Evolutionary conservation across 2,113 vertebrate genomes (phyloP).

Genomic region (Periophthalmus modestus): DNA sequence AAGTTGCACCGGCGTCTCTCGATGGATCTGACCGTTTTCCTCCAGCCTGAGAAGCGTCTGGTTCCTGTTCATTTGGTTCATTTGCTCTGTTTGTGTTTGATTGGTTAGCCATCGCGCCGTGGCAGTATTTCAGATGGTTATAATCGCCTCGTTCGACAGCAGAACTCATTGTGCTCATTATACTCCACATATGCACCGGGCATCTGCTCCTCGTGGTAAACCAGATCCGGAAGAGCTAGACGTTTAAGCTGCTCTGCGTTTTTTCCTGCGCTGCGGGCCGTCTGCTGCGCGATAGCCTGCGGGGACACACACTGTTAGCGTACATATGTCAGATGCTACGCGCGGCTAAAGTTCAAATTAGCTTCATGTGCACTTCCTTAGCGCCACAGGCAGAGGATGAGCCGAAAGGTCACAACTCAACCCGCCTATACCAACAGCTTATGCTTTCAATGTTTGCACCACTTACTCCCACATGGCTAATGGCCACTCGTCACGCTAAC

Average conservation of each 20-base stretch:
- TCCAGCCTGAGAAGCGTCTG: not conserved
- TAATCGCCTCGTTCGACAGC: not conserved
- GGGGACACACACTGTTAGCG: constrained; percentile 37
- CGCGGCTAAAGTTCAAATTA: constrained; percentile 48
- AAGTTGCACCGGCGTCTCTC: not conserved
- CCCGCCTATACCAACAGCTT: constrained; percentile 2
- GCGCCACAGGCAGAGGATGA: constrained; percentile 28
- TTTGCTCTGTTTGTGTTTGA: constrained; percentile 1
- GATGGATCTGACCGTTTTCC: not conserved
- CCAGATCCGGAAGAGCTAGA: constrained; percentile 11
- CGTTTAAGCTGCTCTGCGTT: not conserved
- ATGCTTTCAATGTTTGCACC: constrained; percentile 14
- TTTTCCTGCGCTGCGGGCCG: not conserved
- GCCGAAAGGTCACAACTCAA: constrained; percentile 56
- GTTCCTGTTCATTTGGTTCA: not conserved
- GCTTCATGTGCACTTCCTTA: constrained; percentile 15
- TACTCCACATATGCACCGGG: not conserved
- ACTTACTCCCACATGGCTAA: constrained; percentile 52
- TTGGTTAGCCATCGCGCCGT: not conserved
- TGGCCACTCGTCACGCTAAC: constrained; percentile 45
- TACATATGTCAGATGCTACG: constrained; percentile 52
- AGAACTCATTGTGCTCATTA: constrained; percentile 1
- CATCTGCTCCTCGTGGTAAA: constrained; percentile 6
- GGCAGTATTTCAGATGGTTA: not conserved
- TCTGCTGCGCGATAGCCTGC: constrained; percentile 1